These are phyloP conservation scores for Formica aserva DNA, from an alignment of 2,888 invertebrate genomes.

Conservation along the genomic window DNA sequence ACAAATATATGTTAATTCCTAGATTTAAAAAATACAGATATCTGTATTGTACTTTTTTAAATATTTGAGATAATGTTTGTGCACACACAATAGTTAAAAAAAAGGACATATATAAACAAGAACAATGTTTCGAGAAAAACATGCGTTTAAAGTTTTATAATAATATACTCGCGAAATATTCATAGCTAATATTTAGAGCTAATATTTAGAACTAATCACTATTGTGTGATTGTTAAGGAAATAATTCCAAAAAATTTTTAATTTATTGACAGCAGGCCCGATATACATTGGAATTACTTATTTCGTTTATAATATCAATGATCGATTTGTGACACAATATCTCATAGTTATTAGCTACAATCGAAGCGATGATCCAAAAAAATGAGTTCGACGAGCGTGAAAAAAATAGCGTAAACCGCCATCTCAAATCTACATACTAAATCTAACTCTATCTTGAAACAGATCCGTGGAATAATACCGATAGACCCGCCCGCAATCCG, in stretches of 20 bases:
- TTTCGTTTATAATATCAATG: background rate
- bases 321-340: background rate
- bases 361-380: slow-evolving; percentile 1
- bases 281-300: background rate
- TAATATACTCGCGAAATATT: background rate
- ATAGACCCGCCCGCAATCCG: background rate
- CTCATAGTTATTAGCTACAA: background rate
- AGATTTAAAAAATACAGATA: background rate
- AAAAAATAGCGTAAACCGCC: background rate
- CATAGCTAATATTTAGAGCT: too few species aligned
- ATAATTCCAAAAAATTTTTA: background rate
- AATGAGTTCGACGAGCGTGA: background rate
- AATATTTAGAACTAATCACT: background rate
- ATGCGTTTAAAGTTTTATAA: background rate
- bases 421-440: slow-evolving; percentile 23
- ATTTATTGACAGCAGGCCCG: background rate
- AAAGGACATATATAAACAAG: background rate
- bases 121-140: background rate
- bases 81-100: background rate
- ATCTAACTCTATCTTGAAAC: slow-evolving; percentile 21
- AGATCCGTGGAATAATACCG: slow-evolving; percentile 21
- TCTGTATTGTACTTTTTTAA: background rate
- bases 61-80: background rate
- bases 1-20: background rate
- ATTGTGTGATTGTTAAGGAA: background rate